Evolutionary conservation across 2,113 vertebrate species (phyloP).

Genomic region (Procapra przewalskii): DNA sequence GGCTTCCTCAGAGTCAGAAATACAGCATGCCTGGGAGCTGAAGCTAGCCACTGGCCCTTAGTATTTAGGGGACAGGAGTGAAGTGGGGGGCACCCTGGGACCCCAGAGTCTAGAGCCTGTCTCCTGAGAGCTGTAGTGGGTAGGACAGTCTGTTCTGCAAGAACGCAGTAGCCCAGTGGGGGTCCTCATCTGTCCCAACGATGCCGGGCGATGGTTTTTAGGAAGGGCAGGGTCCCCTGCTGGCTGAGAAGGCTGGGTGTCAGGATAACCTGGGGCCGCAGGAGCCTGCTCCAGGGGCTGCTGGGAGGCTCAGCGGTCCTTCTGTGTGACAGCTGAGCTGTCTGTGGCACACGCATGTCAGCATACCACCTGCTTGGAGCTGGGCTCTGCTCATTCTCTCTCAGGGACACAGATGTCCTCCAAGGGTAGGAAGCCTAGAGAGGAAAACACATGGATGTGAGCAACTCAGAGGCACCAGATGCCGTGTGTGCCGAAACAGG

Average conservation of each 20-base stretch:
- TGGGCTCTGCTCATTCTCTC: background rate
- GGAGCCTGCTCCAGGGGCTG: background rate
- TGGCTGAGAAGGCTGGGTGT: background rate
- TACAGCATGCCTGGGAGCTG: background rate
- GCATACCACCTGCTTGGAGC: background rate
- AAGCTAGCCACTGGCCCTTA: background rate
- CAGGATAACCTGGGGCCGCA: background rate
- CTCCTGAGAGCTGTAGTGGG: background rate
- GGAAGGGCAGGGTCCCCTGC: too few species aligned
- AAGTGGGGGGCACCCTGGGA: background rate
- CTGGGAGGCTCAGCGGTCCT: background rate
- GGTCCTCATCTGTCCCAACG: background rate
- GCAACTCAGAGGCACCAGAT: background rate
- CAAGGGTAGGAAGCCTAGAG: background rate
- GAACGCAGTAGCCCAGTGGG: background rate
- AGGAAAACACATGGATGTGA: too few species aligned
- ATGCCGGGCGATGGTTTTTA: fast-evolving
- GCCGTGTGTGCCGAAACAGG: fast-evolving
- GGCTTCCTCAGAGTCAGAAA: background rate
- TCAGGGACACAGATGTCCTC: background rate
- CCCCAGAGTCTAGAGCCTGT: too few species aligned
- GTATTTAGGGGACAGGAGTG: background rate
- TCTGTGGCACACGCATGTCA: background rate
- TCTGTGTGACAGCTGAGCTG: background rate
- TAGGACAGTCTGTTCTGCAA: background rate